phyloP scores from a whole-genome alignment of 2,113 vertebrate species.

The Sphyrna mokarran region DNA sequence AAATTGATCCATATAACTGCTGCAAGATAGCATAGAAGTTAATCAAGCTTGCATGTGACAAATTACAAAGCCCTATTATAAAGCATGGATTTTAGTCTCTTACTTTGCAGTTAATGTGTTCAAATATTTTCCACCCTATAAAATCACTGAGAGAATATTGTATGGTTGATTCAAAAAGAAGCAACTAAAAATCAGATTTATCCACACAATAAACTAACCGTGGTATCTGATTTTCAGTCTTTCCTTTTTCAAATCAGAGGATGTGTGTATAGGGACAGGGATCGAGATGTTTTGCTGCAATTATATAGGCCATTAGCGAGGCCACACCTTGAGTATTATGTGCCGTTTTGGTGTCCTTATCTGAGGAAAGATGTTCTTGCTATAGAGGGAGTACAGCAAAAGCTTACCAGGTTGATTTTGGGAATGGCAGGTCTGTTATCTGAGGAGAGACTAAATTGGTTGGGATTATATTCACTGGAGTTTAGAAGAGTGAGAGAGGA shows the following conservation, averaged over 20 bases:
- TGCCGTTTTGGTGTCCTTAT: too few relatives aligned
- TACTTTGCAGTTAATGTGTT: neutral
- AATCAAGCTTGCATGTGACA: neutral
- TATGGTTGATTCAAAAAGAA: neutral
- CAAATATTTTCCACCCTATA: neutral
- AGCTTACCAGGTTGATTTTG: too few relatives aligned
- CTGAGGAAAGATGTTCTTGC: too few relatives aligned
- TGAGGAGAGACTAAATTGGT: too few relatives aligned
- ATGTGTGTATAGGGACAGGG: too few relatives aligned
- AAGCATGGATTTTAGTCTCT: constrained; percentile 8
- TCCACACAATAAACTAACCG: neutral
- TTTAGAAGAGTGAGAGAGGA: too few relatives aligned
- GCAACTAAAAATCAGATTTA: neutral
- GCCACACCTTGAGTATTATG: too few relatives aligned
- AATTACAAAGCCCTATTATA: neutral
- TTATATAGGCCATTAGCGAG: too few relatives aligned
- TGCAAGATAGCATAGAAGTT: neutral
- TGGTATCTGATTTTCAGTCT: neutral
- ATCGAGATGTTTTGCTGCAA: too few relatives aligned
- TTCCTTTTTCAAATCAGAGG: neutral
- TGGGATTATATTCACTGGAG: too few relatives aligned
- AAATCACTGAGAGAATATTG: neutral
- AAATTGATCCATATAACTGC: neutral
- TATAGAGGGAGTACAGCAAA: too few relatives aligned
- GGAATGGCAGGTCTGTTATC: too few relatives aligned